Evolutionary conservation across 2,113 vertebrate species (phyloP).

Genomic region (Sporophila hypoxantha): DNA sequence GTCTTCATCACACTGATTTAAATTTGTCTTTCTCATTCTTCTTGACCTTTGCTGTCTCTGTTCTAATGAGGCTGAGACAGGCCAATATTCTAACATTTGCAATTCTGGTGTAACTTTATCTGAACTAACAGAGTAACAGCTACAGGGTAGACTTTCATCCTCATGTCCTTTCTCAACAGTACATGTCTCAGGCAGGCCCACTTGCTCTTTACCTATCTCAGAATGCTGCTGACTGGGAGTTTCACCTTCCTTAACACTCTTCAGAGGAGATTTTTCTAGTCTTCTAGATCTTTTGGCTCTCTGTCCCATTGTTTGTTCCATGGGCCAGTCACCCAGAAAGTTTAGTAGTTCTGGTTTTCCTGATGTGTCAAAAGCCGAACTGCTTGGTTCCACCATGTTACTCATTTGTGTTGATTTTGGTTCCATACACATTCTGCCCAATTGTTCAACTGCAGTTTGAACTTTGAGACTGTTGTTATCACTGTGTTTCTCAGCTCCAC

Average conservation of each 20-base stretch:
- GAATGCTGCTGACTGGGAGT: background rate
- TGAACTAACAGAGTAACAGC: background rate
- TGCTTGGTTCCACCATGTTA: slow-evolving; percentile 19
- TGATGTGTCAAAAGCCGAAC: slow-evolving; percentile 7
- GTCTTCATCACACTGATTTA: slow-evolving; percentile 9
- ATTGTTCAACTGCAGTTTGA: slow-evolving; percentile 12
- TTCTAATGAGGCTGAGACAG: slow-evolving; percentile 45
- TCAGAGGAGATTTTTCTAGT: slow-evolving; percentile 57
- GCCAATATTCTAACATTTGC: slow-evolving; percentile 70
- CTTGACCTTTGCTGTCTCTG: slow-evolving; percentile 55
- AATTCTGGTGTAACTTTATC: slow-evolving; percentile 44
- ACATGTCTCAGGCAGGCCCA: background rate
- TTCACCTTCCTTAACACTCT: slow-evolving; percentile 23
- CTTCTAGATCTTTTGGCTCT: slow-evolving; percentile 69
- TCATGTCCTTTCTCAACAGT: background rate
- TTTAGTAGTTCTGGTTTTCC: slow-evolving; percentile 55
- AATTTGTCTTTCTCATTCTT: slow-evolving; percentile 24
- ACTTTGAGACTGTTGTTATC: background rate
- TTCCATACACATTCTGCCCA: background rate
- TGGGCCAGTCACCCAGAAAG: slow-evolving; percentile 91
- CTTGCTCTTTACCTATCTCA: background rate
- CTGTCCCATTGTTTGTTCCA: slow-evolving; percentile 78
- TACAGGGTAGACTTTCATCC: background rate
- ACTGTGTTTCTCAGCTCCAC: background rate
- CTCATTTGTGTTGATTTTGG: background rate